Percentiles rank a stretch among this genome's conserved stretches.
These are phyloP conservation scores for Solea solea DNA, from an alignment of 2,113 vertebrate species.

Conservation along the genomic window DNA sequence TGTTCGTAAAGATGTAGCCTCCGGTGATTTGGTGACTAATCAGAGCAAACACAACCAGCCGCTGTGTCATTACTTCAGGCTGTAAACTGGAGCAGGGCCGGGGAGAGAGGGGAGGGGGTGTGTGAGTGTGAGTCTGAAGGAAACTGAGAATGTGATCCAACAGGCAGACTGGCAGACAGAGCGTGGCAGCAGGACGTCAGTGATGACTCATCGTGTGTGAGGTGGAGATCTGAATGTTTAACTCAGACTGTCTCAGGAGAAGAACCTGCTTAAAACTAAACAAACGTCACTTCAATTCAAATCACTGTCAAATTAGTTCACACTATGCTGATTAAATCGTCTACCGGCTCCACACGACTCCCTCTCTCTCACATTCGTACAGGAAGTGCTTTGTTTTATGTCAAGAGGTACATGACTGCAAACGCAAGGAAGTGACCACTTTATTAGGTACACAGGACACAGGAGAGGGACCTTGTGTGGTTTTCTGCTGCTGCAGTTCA, in stretches of 20 bases:
- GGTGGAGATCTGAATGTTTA: constrained; percentile 36
- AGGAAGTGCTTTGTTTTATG: no score
- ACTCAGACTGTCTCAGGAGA: background rate
- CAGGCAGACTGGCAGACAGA: constrained; percentile 28
- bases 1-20: background rate
- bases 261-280: background rate
- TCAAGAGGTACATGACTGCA: no score
- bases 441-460: no score
- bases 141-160: constrained; percentile 52
- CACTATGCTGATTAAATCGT: no score
- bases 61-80: constrained; percentile 48
- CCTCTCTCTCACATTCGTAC: no score
- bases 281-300: no score
- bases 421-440: no score
- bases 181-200: constrained; percentile 50
- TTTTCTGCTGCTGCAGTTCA: no score
- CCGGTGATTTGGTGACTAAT: constrained; percentile 12
- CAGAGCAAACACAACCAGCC: constrained; percentile 22
- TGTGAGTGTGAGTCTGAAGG: background rate
- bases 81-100: background rate
- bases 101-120: constrained; percentile 5
- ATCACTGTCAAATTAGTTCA: no score
- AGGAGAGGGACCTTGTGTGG: no score
- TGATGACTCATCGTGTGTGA: constrained; percentile 67
- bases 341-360: no score